phyloP scores from a whole-genome alignment of 2,888 invertebrate genomes.

The Altica lythri region DNA sequence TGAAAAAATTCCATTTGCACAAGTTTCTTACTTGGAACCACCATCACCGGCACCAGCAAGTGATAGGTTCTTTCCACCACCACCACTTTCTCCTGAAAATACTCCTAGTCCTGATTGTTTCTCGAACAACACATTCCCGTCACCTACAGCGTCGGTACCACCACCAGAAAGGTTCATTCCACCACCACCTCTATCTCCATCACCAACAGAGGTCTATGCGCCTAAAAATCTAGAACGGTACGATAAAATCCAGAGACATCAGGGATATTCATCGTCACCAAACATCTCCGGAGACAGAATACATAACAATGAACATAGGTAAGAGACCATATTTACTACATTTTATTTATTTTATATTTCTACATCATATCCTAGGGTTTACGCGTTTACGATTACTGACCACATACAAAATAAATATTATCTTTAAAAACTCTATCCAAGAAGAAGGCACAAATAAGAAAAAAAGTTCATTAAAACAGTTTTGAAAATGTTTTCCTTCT shows the following conservation, averaged over 20 bases:
- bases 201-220: constrained; percentile 49
- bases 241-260: constrained; percentile 43
- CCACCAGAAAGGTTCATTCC: constrained; percentile 63
- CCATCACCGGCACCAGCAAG: constrained; percentile 63
- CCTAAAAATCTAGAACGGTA: constrained; percentile 49
- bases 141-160: constrained; percentile 58
- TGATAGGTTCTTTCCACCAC: constrained; percentile 61
- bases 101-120: constrained; percentile 64
- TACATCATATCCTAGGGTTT: too few relatives aligned
- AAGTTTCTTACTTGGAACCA: constrained; percentile 60
- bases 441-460: too few relatives aligned
- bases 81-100: constrained; percentile 61
- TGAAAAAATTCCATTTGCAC: constrained; percentile 45
- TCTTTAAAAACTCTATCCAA: too few relatives aligned
- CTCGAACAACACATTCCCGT: constrained; percentile 60
- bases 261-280: constrained; percentile 44
- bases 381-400: too few relatives aligned
- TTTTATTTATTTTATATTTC: too few relatives aligned
- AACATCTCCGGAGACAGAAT: constrained; percentile 39
- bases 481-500: too few relatives aligned
- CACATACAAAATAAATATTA: too few relatives aligned
- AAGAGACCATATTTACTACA: too few relatives aligned
- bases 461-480: too few relatives aligned
- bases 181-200: constrained; percentile 55
- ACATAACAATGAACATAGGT: constrained; percentile 31